phyloP scores from a whole-genome alignment of 2,888 invertebrate species.

The Orthosia gothica region DNA sequence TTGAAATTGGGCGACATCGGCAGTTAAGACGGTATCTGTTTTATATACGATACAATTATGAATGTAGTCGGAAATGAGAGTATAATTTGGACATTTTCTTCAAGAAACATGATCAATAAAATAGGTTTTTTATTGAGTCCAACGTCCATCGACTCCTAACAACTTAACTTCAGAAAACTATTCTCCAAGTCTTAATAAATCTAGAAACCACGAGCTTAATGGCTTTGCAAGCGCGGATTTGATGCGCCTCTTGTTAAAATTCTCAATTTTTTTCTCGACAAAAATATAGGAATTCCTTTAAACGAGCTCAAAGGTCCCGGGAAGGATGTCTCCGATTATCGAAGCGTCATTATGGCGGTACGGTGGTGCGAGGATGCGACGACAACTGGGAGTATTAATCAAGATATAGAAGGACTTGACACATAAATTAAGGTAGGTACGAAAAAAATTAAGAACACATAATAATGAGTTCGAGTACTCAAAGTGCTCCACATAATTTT shows the following conservation, averaged over 20 bases:
- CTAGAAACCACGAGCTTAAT: constrained; percentile 35
- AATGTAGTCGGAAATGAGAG: constrained; percentile 44
- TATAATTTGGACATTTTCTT: constrained; percentile 20
- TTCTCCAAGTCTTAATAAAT: constrained; percentile 50
- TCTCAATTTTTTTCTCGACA: constrained; percentile 67
- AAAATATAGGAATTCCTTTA: constrained; percentile 74
- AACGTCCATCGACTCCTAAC: constrained; percentile 18
- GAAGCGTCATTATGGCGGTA: constrained; percentile 77
- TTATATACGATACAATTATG: constrained; percentile 46
- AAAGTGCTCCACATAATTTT: background rate
- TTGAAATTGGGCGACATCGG: constrained; percentile 42
- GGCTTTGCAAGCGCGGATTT: constrained; percentile 53
- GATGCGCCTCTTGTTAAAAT: constrained; percentile 64
- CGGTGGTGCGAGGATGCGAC: constrained; percentile 45
- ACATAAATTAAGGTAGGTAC: background rate
- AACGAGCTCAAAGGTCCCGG: constrained; percentile 78
- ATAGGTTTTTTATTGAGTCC: background rate
- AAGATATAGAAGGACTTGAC: constrained; percentile 5
- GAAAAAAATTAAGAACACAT: background rate
- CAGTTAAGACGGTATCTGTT: constrained; percentile 47
- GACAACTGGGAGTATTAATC: constrained; percentile 36
- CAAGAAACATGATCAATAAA: constrained; percentile 9
- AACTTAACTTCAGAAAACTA: constrained; percentile 28
- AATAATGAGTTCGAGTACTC: background rate
- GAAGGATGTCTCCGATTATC: constrained; percentile 87